Base-by-base conservation (phyloP, 2,113 vertebrate species). In the Myiagra hebetior region DNA sequence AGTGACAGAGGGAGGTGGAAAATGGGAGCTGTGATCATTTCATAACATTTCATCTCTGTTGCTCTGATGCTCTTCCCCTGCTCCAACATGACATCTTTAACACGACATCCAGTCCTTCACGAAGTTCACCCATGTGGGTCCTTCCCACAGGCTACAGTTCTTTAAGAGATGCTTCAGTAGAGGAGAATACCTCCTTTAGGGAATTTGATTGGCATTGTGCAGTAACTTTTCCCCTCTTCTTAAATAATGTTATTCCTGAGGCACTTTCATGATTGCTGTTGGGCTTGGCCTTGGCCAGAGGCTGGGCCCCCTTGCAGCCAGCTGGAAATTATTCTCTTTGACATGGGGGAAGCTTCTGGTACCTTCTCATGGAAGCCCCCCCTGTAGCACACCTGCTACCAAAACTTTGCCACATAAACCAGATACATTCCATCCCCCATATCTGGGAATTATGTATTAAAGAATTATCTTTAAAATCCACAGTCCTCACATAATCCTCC, bases 41-140 rank as follows among this genome's bases (percentile, higher is more conserved):
- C 10, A 27, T 44, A 64, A 24, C 9, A 24, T 6, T 59, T 74
- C 3, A 53, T 30, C 10, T 49, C n/a, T 64, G 1, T 60, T 4
- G 0, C 10, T 89, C 21, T 81, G 33, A 30, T 39, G 26, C 7
- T 68, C 15, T 79, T 84, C 6, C 14, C 5, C 31, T 70, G 44
- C 39, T 80, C 7, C 20, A 70, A 10, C 0, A 0, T 11, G 23
- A 12, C 0, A 0, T 49, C 28, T 24, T 62, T 46, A 30, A 26
- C 13, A 21, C 1, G 1, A 9, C 7, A 63, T 42, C 30, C 15
- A 47, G 44, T 15, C 24, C 53, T 47, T 49, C 56, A 52, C 19
- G 57, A 64, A 37, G 5, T 47, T 68, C n/a, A 52, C n/a, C 10
- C 33, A 0, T 13, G 1, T 42, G 6, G 9, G 13, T 35, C 21